phyloP scores from a whole-genome alignment of 2,888 invertebrate genomes.

The Apomyelois bistriatella region DNA sequence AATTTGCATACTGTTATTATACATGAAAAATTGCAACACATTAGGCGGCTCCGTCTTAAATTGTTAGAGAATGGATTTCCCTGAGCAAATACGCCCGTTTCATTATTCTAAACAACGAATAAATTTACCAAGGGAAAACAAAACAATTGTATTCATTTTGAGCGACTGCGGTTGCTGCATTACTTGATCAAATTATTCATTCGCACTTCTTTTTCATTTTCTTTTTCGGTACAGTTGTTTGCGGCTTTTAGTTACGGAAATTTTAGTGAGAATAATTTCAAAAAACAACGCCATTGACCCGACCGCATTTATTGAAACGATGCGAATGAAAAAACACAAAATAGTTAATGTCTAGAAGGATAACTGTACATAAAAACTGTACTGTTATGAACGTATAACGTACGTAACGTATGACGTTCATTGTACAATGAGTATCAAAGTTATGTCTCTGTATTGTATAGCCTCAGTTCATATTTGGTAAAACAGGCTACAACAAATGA shows the following conservation, averaged over 20 bases:
- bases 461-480: too few species aligned
- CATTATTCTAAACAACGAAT: slow-evolving; percentile 77
- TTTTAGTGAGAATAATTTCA: slow-evolving; percentile 30
- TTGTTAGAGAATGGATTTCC: slow-evolving; percentile 72
- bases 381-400: not conserved
- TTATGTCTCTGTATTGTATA: too few species aligned
- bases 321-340: slow-evolving; percentile 47
- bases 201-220: slow-evolving; percentile 43
- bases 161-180: slow-evolving; percentile 68
- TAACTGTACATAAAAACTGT: not conserved
- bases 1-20: slow-evolving; percentile 60
- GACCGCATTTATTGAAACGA: slow-evolving; percentile 41
- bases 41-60: slow-evolving; percentile 66
- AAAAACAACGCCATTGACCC: slow-evolving; percentile 61
- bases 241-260: slow-evolving; percentile 21
- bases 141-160: slow-evolving; percentile 76
- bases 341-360: not conserved
- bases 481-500: too few species aligned
- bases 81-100: slow-evolving; percentile 68
- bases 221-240: slow-evolving; percentile 30
- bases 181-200: slow-evolving; percentile 72
- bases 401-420: too few species aligned
- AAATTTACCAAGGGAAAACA: slow-evolving; percentile 73
- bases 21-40: slow-evolving; percentile 70
- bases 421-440: too few species aligned